Evolutionary conservation across 1,140 invertebrate genomes (phyloP), one percentile per base, ranked within the genome.

Genomic region (Drosophila funebris): DNA sequence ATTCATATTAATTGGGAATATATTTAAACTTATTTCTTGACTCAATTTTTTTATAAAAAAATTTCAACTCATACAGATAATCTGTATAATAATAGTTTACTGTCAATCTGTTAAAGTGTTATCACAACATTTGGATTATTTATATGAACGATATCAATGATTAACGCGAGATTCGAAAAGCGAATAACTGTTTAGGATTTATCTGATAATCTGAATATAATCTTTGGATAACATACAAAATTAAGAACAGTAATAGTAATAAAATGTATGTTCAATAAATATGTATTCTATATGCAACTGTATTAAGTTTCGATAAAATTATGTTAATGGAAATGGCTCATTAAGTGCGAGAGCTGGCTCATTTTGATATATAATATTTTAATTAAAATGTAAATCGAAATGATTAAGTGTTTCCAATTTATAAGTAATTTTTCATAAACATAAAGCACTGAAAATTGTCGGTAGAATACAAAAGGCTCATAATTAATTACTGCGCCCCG

Each of bases 311-410:
- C 57, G 43, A 50, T 61, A 48, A 48, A 48, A 37, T 29, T 33
- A 24, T 43, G 18, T 20, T 50, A 66, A 50, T 48, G 31, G 31
- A 14, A 46, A 58, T 44, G 14, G 39, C 20, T 56, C 18, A 63
- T 69, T 43, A 62, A 33, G 16, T 24, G 46, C 52, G 33, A 56
- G 41, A 27, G 41, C 39, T 43, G 36, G 50, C 60, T 66, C 73
- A 70, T 50, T 62, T 73, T 80, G 77, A 84, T 83, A 78, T 76
- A 87, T 78, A 88, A 87, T 88, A 87, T 88, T 88, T 88, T 88
- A 88, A 88, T 88, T 88, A 88, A 88, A 88, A 88, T 88, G 83
- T 88, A 88, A 88, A 83, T 79, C 79, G 76, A 61, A 88, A 88
- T 88, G 83, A 88, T 88, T 89, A 88, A 88, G 83, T 88, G 79